Conservation (phyloP, 2,888 invertebrate genomes). For the Agrotis puta region DNA sequence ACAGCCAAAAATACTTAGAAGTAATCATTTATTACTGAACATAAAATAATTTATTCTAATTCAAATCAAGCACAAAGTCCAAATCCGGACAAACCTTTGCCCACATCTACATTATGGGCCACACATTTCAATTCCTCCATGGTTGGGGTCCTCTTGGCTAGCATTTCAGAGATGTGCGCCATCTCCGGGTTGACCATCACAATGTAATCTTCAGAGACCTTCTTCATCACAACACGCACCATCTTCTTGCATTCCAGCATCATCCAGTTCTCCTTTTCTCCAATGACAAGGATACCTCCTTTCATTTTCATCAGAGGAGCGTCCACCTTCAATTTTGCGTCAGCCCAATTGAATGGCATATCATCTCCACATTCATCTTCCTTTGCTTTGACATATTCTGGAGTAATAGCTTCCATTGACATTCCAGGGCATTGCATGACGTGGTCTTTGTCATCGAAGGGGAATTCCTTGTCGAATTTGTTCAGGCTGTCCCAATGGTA, state of each 20-base stretch:
- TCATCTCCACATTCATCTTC: constrained; percentile 30
- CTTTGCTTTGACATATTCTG: constrained; percentile 29
- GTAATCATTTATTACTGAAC: too few species aligned
- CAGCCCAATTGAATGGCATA: constrained; percentile 48
- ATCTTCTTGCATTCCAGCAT: constrained; percentile 41
- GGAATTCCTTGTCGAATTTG: constrained; percentile 30
- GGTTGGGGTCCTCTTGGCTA: constrained; percentile 22
- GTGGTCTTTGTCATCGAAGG: neutral
- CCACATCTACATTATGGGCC: constrained; percentile 51
- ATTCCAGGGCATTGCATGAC: constrained; percentile 36
- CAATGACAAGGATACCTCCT: constrained; percentile 44
- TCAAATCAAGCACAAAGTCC: constrained; percentile 21
- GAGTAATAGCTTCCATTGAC: constrained; percentile 16
- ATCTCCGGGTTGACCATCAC: constrained; percentile 49
- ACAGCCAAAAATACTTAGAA: too few species aligned
- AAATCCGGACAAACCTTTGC: constrained; percentile 23
- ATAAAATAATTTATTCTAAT: neutral
- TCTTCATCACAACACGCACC: constrained; percentile 33
- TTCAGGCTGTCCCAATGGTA: constrained; percentile 56
- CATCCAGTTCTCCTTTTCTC: constrained; percentile 49
- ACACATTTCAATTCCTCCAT: constrained; percentile 49
- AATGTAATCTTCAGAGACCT: constrained; percentile 47
- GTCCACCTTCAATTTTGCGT: constrained; percentile 44
- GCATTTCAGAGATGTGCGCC: constrained; percentile 29
- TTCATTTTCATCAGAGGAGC: constrained; percentile 35